A percentile compares a stretch with the other conserved stretches of the same genome.
Evolutionary conservation across 2,888 invertebrate genomes (phyloP).

Genomic region (Pseudococcus jackbeardsleyi): DNA sequence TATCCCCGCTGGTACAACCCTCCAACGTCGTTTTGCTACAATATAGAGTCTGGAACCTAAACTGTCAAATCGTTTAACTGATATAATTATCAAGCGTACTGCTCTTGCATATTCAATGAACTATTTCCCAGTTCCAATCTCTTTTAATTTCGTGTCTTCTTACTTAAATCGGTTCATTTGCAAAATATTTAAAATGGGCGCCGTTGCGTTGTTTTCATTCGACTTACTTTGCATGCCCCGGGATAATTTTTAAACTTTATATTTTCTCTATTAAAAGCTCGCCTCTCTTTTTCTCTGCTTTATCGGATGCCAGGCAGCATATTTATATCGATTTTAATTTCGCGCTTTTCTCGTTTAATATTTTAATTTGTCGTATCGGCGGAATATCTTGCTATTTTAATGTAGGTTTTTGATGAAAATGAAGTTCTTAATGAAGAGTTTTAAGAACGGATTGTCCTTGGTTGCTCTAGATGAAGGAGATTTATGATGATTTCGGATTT

Average conservation of each 20-base stretch:
- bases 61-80: constrained; percentile 64
- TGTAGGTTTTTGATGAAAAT: background rate
- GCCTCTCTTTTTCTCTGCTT: background rate
- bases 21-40: constrained; percentile 44
- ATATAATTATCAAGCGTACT: constrained; percentile 63
- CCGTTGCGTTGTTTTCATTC: constrained; percentile 52
- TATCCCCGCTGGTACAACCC: constrained; percentile 16
- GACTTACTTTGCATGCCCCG: constrained; percentile 29
- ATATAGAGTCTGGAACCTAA: constrained; percentile 41
- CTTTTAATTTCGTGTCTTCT: constrained; percentile 65
- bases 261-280: constrained; percentile 49
- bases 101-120: constrained; percentile 63
- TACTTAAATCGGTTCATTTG: constrained; percentile 65
- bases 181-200: constrained; percentile 55
- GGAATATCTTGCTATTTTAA: background rate
- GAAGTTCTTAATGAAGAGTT: background rate
- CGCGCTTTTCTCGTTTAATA: constrained; percentile 33
- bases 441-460: background rate
- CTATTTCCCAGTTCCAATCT: constrained; percentile 59
- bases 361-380: constrained; percentile 20
- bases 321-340: constrained; percentile 46
- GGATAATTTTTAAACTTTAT: constrained; percentile 47
- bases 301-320: background rate
- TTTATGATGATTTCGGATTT: background rate
- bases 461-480: background rate